A percentile compares a stretch with the other conserved stretches of the same genome.
Evolutionary conservation across 2,797 vertebrate species (phyloP).

Genomic region (Urophycis tenuis): DNA sequence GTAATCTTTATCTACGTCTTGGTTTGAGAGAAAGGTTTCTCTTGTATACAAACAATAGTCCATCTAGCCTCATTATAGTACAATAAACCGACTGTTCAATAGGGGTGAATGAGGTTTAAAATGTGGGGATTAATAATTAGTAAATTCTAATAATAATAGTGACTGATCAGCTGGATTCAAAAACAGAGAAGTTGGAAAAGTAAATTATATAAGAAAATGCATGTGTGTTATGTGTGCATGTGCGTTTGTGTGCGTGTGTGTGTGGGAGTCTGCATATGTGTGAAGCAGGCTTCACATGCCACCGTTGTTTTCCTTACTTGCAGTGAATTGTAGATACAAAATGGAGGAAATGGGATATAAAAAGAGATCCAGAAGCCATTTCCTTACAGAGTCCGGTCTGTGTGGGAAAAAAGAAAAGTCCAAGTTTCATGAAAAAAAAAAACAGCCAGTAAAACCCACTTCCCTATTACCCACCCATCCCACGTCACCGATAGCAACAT

Average conservation of each 20-base stretch:
- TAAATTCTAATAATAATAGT: not conserved
- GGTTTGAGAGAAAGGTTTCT: not conserved
- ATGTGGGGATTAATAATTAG: not conserved
- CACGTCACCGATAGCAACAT: not conserved
- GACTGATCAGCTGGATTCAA: not conserved
- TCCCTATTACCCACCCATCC: not conserved
- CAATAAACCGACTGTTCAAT: not conserved
- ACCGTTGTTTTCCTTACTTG: not conserved
- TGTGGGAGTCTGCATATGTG: not conserved
- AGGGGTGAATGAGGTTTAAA: not conserved
- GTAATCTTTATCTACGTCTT: not conserved
- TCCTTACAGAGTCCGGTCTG: not conserved
- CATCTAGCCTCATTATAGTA: not conserved
- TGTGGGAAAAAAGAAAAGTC: not conserved
- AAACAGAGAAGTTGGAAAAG: not conserved
- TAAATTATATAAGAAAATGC: not conserved
- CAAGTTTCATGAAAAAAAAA: not conserved
- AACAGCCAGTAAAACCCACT: not conserved
- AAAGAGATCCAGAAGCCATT: not conserved
- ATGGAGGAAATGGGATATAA: constrained; percentile 12
- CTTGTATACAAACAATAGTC: not conserved
- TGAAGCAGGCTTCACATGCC: constrained; percentile 1
- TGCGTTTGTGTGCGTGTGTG: not conserved
- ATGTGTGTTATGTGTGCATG: not conserved
- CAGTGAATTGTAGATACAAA: constrained; percentile 2